phyloP scores from a whole-genome alignment of 2,888 invertebrate species.

The Diarsia mendica region DNA sequence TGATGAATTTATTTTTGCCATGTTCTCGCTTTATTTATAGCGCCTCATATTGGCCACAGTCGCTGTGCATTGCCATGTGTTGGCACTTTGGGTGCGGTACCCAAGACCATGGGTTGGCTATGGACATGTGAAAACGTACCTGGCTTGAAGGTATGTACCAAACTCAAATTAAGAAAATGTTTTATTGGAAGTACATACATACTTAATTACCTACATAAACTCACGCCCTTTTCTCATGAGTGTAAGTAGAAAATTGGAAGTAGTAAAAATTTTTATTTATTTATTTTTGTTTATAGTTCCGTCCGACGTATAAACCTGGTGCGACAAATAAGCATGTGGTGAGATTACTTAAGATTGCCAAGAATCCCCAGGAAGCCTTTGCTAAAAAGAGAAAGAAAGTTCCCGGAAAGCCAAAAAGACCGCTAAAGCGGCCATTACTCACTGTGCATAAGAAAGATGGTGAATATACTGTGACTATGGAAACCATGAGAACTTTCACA shows the following conservation, averaged over 20 bases:
- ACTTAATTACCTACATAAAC: no score
- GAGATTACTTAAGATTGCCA: constrained; percentile 81
- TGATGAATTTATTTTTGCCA: not conserved
- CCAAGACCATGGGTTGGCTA: constrained; percentile 88
- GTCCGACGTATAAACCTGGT: constrained; percentile 86
- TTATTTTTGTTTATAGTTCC: constrained; percentile 80
- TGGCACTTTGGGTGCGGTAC: constrained; percentile 79
- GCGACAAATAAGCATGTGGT: constrained; percentile 84
- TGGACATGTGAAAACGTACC: constrained; percentile 85
- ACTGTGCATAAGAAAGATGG: constrained; percentile 85
- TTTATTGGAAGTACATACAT: no score
- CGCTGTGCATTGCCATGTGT: constrained; percentile 80
- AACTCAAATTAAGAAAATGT: not conserved
- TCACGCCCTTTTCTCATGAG: no score
- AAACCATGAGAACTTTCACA: constrained; percentile 80
- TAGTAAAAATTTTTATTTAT: constrained; percentile 45
- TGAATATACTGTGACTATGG: constrained; percentile 86
- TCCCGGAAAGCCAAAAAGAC: constrained; percentile 75
- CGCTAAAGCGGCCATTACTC: constrained; percentile 82
- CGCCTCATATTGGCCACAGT: constrained; percentile 86
- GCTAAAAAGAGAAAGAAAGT: constrained; percentile 81
- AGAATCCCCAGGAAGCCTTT: constrained; percentile 78
- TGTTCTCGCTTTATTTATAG: constrained; percentile 68
- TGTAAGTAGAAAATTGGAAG: not conserved
- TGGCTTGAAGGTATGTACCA: constrained; percentile 81